Conservation (phyloP, 2,888 invertebrate genomes). For the Troides helena region DNA sequence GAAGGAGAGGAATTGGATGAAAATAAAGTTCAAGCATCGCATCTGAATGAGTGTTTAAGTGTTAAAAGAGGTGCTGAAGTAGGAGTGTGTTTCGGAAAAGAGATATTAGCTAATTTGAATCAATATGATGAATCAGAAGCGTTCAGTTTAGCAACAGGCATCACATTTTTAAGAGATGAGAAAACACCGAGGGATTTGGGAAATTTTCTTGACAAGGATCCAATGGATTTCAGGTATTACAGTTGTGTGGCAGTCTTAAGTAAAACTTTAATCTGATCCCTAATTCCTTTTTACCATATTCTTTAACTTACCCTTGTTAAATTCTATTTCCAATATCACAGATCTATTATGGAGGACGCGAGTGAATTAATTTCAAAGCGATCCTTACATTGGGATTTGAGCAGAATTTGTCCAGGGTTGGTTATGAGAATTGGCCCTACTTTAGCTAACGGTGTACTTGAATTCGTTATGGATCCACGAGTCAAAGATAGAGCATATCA, state of each 20-base stretch:
- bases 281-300: background rate
- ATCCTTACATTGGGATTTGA: conserved; percentile 87
- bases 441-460: conserved; percentile 84
- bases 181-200: conserved; percentile 83
- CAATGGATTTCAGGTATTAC: conserved; percentile 84
- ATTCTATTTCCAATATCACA: conserved; percentile 17
- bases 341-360: conserved; percentile 84
- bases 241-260: background rate
- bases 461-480: conserved; percentile 85
- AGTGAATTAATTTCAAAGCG: conserved; percentile 85
- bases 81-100: conserved; percentile 85
- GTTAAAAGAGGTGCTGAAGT: conserved; percentile 65
- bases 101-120: conserved; percentile 83
- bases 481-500: conserved; percentile 76
- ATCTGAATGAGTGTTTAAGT: conserved; percentile 68
- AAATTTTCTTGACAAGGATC: conserved; percentile 86
- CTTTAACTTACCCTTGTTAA: background rate
- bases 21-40: conserved; percentile 55
- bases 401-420: conserved; percentile 86
- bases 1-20: conserved; percentile 64
- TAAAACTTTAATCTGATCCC: background rate
- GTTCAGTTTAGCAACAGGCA: conserved; percentile 83
- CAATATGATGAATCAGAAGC: conserved; percentile 83
- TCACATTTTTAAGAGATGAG: conserved; percentile 83
- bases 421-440: conserved; percentile 88